Conservation (phyloP, 1,140 invertebrate genomes). For the Atta texana region DNA sequence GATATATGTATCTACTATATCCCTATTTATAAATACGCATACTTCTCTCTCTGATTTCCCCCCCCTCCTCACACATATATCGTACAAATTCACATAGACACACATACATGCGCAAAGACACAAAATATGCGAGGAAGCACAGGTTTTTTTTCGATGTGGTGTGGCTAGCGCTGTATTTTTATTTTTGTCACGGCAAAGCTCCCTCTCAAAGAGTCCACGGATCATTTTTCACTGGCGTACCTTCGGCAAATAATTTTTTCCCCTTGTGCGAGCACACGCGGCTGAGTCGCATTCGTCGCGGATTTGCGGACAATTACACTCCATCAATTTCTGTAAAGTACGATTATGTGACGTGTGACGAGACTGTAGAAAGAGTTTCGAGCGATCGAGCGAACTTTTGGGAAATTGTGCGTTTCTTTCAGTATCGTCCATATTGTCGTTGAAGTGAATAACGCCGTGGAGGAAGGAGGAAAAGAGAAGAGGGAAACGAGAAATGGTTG, state of each 20-base stretch:
- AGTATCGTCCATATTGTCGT: constrained; percentile 14
- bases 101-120: constrained; percentile 56
- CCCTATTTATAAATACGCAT: constrained; percentile 63
- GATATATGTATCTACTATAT: constrained; percentile 59
- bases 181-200: constrained; percentile 78
- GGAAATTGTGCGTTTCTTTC: constrained; percentile 2
- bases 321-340: background rate
- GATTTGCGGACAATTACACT: background rate
- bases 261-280: constrained; percentile 3
- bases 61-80: constrained; percentile 42
- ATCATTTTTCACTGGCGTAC: constrained; percentile 37
- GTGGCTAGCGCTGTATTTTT: constrained; percentile 83
- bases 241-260: constrained; percentile 20
- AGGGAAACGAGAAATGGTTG: constrained; percentile 72
- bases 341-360: background rate
- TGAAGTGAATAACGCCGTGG: background rate
- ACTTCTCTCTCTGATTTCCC: background rate
- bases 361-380: background rate
- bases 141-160: constrained; percentile 83
- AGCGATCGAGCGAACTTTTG: constrained; percentile 22
- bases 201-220: constrained; percentile 72
- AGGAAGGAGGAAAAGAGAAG: constrained; percentile 4
- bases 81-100: constrained; percentile 50
- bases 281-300: background rate
- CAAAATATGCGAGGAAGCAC: constrained; percentile 77